phyloP scores from a whole-genome alignment of 2,888 invertebrate genomes.

The Sympetrum striolatum region DNA sequence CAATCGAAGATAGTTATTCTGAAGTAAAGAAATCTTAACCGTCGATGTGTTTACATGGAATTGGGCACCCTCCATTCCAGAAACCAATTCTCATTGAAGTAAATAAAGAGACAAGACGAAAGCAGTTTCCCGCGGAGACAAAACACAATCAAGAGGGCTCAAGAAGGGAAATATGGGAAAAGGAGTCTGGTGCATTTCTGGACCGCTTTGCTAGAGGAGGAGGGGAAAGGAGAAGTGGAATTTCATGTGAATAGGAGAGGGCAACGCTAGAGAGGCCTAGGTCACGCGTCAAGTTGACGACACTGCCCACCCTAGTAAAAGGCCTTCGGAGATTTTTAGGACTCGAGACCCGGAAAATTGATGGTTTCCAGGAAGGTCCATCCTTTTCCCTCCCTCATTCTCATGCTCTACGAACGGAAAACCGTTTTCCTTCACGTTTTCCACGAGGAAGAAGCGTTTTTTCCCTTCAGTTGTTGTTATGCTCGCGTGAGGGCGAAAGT shows the following conservation, averaged over 20 bases:
- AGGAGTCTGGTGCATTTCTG: no score
- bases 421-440: background rate
- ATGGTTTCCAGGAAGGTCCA: conserved; percentile 17
- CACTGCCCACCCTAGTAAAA: conserved; percentile 16
- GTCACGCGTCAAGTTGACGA: conserved; percentile 29
- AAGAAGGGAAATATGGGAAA: no score
- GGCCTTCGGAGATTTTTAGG: background rate
- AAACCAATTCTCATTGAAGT: no score
- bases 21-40: no score
- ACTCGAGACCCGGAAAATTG: background rate
- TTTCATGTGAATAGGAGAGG: background rate
- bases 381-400: background rate
- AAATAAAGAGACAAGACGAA: no score
- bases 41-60: no score
- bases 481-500: background rate
- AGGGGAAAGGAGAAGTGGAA: background rate
- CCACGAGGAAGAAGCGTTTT: background rate
- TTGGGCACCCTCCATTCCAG: no score
- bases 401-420: background rate
- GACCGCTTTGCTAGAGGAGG: background rate
- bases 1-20: no score
- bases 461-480: background rate
- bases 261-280: background rate
- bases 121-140: no score
- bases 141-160: no score